Base-by-base conservation (phyloP, 2,888 invertebrate genomes). In the Drosophila ustulata region DNA sequence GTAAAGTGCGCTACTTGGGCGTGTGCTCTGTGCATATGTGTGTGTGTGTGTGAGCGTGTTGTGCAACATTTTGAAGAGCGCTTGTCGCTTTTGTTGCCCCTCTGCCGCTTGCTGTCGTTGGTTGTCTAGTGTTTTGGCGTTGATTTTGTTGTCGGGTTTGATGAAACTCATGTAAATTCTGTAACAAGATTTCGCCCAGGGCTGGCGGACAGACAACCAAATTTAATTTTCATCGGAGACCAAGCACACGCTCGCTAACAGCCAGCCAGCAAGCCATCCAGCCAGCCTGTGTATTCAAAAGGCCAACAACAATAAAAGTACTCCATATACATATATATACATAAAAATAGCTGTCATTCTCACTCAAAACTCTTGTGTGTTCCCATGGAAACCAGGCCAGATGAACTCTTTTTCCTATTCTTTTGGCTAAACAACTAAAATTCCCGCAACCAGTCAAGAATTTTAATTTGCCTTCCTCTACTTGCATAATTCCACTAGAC, bases 1-100 rank as follows among this genome's bases (percentile, higher is more conserved):
- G 68, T 74, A 71, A 72, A 66, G 81, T 71, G 74, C 66, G 51
- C 65, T 71, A 69, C 71, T 71, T 68, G 75, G 39, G 32, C 45
- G 46, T 41, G 30, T 57, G 43, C 58, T 45, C 6, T 69, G 13
- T 49, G 6, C 5, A 25, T 3, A 26, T 45, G 34, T 18, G 39
- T 41, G 41, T 53, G 32, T 56, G 43, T 45, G 37, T 55, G 32
- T 64, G 66, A 66, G 72, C 77, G 57, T 66, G 80, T 80, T 75
- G 80, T 56, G 69, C 74, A 79, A 79, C 79, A 79, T 70, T 78
- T 66, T 77, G 66, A 77, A 76, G 75, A 63, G 75, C 55, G 75
- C 75, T 75, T 74, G 75, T 69, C 74, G 50, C 66, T 63, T 65
- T 61, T 79, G 74, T 73, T 66, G 59, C 39, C 59, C 45, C 61